Evolutionary conservation across 2,797 vertebrate genomes (phyloP), one percentile per base, ranked within the genome.

Genomic region (Chanos chanos): DNA sequence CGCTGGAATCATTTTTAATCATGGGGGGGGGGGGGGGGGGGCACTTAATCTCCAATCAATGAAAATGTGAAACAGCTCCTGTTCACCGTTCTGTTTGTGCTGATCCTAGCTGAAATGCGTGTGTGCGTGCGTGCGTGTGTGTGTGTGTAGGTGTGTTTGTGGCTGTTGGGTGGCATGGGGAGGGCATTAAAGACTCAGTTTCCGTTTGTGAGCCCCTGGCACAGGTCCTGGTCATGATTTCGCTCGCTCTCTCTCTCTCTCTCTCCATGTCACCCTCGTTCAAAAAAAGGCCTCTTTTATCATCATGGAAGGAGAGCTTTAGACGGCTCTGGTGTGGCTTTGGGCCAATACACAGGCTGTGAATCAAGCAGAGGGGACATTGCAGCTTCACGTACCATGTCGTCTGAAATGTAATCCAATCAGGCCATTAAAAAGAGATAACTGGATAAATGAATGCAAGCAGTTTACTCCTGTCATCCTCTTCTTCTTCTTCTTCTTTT

Each of bases 1-100:
- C 67, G 31, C 58, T 78, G 54, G 12, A 57, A n/a, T 40, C 5
- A 41, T 66, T 69, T 71, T 68, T 77, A 74, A 80, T 76, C 71
- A 79, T 55, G 39, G 2, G 6, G n/a, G 10, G 9, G 47, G 21
- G 8, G 7, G 7, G 8, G n/a, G 31, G 71, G 78, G 68, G 76
- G 77, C 71, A 74, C 61, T 74, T 85, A 71, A 77, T 78, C 77
- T 81, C 68, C 71, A 80, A 83, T 86, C 77, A 79, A 80, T 83
- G 70, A 75, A 80, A 83, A 86, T 82, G 72, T 79, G 85, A 83
- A 85, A 72, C 60, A 52, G 69, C 30, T 39, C 7, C 43, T 6
- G 44, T 28, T 62, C 58, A 76, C 70, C 55, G 56, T 75, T 77
- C 58, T 66, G 62, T 83, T 81, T 81, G 77, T 81, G 84, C 84